These are phyloP conservation scores for Halictus quadricinctus DNA, from an alignment of 2,888 invertebrate genomes.

Conservation along the genomic window DNA sequence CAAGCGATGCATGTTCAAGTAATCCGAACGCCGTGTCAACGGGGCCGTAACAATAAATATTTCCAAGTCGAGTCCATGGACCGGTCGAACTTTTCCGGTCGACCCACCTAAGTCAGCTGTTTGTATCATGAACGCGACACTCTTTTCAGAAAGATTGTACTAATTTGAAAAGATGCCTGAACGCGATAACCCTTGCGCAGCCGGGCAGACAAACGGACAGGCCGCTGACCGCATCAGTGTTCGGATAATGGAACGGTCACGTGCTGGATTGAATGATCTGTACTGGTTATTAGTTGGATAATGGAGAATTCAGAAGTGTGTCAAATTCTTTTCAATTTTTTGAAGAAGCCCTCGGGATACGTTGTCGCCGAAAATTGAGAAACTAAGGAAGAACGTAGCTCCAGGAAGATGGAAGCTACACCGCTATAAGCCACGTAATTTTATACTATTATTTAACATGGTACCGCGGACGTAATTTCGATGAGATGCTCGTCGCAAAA, in stretches of 20 bases:
- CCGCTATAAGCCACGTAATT: slow-evolving; percentile 25
- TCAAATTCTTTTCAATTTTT: no score
- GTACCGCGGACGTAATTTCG: slow-evolving; percentile 14
- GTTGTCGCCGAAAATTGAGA: background rate
- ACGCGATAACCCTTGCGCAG: background rate
- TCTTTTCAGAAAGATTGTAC: slow-evolving; percentile 26
- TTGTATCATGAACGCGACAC: background rate
- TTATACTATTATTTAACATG: slow-evolving; percentile 27
- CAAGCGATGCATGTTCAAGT: slow-evolving; percentile 14
- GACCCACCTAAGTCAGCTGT: slow-evolving; percentile 26
- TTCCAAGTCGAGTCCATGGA: slow-evolving; percentile 9
- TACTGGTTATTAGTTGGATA: no score
- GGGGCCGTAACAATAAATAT: slow-evolving; percentile 46
- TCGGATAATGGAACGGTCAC: no score
- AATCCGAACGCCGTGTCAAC: slow-evolving; percentile 19
- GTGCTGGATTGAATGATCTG: no score
- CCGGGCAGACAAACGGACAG: background rate
- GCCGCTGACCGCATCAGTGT: no score
- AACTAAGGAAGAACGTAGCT: background rate
- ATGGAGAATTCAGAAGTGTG: no score
- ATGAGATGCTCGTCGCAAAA: slow-evolving; percentile 16
- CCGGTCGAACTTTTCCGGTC: background rate
- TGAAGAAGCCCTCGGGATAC: background rate
- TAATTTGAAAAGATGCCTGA: slow-evolving; percentile 15
- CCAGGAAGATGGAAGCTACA: background rate